Base-by-base conservation (phyloP, 1,140 invertebrate genomes). In the Uloborus diversus region DNA sequence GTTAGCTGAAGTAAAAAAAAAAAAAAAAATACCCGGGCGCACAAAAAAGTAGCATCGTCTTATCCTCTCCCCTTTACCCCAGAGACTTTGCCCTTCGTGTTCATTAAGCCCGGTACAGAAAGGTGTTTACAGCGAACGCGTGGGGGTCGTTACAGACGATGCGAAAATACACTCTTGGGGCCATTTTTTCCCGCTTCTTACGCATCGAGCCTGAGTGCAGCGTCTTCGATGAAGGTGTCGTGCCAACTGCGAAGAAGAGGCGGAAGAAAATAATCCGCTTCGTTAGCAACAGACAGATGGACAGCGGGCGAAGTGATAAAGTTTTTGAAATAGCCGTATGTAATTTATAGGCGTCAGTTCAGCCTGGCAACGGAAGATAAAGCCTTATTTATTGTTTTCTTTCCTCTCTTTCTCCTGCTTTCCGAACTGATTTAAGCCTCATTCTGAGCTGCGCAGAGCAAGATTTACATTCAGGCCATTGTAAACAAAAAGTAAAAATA, bases 121-220 rank as follows among this genome's bases (percentile, higher is more conserved):
- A 75, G 70, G 70, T 75, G 70, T 75, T 75, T 75, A 75, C 70
- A 75, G 57, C 56, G 57, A 62, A 57, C 70, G 70, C 70, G 27
- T 30, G 14, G 70, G 70, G 56, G 57, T 75, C 70, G 57, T 75
- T 75, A 62, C 42, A 30, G 59, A 25, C n/a, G 57, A n/a, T 47
- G 70, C 32, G 37, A 75, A 75, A 75, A 75, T 75, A 75, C 70
- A 75, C 70, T 62, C 70, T 37, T 11, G 70, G 70, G 65, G 69
- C 69, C 69, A 71, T 71, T 71, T 71, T 71, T 71, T 71, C 57
- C 42, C 20, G 25, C 35, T n/a, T 14, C 49, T 1, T 9, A n/a
- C 33, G 37, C 65, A 51, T 68, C 65, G 37, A 57, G 30, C 61
- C 42, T 37, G 13, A 61, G 13, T 71, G 30, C 23, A 27, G 14